Conservation (phyloP, 2,797 vertebrate species). For the Microhierax caerulescens region DNA sequence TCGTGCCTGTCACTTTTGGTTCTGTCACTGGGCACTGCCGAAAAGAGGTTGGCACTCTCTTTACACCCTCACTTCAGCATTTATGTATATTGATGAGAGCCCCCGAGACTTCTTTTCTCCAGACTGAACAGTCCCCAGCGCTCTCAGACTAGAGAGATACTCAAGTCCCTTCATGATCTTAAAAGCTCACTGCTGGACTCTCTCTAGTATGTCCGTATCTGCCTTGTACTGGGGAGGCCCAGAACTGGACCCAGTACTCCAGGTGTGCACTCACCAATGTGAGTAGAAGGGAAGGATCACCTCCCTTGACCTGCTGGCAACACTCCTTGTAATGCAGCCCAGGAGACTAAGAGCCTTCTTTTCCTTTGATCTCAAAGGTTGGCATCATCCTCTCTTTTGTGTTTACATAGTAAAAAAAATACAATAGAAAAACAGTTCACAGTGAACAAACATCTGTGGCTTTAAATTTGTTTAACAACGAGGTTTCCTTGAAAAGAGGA, state of each 20-base stretch:
- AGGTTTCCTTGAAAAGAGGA: not conserved
- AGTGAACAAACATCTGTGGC: not conserved
- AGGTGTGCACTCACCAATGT: not conserved
- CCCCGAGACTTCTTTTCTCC: not conserved
- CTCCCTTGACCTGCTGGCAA: not conserved
- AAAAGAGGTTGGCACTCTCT: accelerated
- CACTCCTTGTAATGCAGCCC: accelerated
- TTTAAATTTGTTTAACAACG: not conserved
- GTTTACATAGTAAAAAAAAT: not conserved
- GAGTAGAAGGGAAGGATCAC: not conserved
- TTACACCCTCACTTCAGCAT: not conserved
- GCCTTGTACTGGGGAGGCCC: not conserved
- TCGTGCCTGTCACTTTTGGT: not conserved
- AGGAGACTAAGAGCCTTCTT: not conserved
- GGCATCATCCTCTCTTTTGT: not conserved
- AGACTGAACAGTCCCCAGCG: not conserved
- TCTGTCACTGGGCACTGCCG: not conserved
- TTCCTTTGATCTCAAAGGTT: not conserved
- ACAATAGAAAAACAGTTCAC: not conserved
- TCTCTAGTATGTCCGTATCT: no score
- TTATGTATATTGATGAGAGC: not conserved
- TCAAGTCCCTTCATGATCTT: not conserved
- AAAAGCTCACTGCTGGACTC: not conserved
- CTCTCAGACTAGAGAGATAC: not conserved
- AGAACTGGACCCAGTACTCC: not conserved